Conservation (phyloP, 1,140 invertebrate genomes). For the Microplitis mediator region DNA sequence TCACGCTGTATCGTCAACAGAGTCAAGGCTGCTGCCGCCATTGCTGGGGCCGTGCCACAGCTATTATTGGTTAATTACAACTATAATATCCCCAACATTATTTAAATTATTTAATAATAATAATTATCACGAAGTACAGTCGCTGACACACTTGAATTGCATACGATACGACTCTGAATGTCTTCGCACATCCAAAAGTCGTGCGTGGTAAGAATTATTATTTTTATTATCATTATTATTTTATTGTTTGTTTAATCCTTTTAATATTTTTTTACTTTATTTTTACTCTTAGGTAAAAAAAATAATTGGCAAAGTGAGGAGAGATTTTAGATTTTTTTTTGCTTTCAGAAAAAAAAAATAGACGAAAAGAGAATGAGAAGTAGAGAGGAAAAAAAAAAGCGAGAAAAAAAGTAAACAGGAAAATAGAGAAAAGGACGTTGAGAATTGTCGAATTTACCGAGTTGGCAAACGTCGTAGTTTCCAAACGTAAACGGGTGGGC, state of each 20-base stretch:
- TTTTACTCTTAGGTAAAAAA: neutral
- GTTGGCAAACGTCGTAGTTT: conserved; percentile 11
- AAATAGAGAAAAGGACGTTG: neutral
- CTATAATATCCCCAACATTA: neutral
- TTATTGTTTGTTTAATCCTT: neutral
- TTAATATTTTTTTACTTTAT: conserved; percentile 21
- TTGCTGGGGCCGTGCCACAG: conserved; percentile 30
- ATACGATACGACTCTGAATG: conserved; percentile 56
- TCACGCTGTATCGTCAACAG: conserved; percentile 5
- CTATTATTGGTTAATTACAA: conserved; percentile 19
- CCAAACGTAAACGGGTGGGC: neutral
- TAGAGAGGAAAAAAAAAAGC: neutral
- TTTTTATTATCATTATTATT: neutral
- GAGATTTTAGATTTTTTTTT: too few species aligned
- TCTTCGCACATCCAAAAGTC: conserved; percentile 60
- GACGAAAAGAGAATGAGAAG: neutral
- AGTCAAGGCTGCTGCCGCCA: conserved; percentile 15
- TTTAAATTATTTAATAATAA: too few species aligned
- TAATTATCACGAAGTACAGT: conserved; percentile 28
- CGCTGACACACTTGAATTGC: conserved; percentile 44
- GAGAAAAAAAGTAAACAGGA: neutral
- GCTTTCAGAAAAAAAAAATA: neutral
- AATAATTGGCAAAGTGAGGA: too few species aligned
- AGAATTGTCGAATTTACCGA: neutral
- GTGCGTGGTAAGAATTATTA: conserved; percentile 51